Evolutionary conservation across 30 jellyfish, hydroid and myxozoan species (phyloP), one percentile per base, ranked within the genome.

Genomic region (Catostylus mosaicus): DNA sequence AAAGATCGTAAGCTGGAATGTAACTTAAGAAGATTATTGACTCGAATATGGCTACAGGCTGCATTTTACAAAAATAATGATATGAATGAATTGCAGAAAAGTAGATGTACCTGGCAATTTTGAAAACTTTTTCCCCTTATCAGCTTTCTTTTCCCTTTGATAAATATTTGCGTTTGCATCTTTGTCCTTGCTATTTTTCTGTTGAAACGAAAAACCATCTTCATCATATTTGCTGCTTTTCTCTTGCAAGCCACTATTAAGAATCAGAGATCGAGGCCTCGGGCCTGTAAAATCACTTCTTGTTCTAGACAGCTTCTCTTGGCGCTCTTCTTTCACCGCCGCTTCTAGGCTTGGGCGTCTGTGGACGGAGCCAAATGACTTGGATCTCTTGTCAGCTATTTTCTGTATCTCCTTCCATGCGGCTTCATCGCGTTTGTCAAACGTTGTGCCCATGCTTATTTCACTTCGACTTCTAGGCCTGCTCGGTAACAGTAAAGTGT

Each of bases 381-480:
- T 67, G 8, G 79, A 50, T 52, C 83, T 82, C 73, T 23, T 70
- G 30, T 68, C 92, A 40, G 73, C 37, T 2, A 50, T 54, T 75
- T 67, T 52, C n/a, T 79, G 45, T 30, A 77, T 32, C 46, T 57
- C 78, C 34, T 59, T 57, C 77, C 78, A 56, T 27, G 30, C 54
- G 0, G 74, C 54, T 40, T 33, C 85, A 40, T 62, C 77, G n/a
- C 57, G 59, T 30, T 29, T 36, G 29, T 80, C 90, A 30, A 81
- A 65, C 31, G 73, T 16, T 30, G 14, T 82, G 6, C 86, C 70
- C 22, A 24, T 70, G 72, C 78, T 70, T 20, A 82, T 31, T 23
- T 82, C 92, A 47, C 92, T 82, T 24, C 86, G 80, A 50, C 92
- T 82, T 68, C 86, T 52, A 12, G 85, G 92, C 73, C 92, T 82